Evolutionary conservation across 64 coral and sea anemone genomes (phyloP).

Genomic region (Stichodactyla helianthus): DNA sequence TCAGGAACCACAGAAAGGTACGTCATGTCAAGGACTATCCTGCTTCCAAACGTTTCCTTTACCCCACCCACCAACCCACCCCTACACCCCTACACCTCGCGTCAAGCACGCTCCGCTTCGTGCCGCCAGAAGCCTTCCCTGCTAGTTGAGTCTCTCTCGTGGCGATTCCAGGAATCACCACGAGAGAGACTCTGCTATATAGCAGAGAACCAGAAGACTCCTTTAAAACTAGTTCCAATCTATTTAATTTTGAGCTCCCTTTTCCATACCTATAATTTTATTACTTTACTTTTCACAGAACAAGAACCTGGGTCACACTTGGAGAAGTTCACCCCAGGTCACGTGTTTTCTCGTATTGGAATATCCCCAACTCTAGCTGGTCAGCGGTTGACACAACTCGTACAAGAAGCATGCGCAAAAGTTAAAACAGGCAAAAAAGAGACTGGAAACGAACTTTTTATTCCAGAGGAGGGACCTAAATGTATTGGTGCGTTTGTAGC

Average conservation of each 20-base stretch:
- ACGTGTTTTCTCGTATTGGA: conserved; percentile 89
- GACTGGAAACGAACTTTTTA: conserved; percentile 22
- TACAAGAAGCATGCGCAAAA: conserved; percentile 64
- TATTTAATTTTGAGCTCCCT: too few species aligned
- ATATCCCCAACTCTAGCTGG: conserved; percentile 81
- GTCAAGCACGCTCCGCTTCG: too few species aligned
- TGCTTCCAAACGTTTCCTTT: neutral
- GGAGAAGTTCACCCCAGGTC: conserved; percentile 76
- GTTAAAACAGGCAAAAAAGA: conserved; percentile 9
- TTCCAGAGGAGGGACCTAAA: neutral
- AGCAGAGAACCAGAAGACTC: too few species aligned
- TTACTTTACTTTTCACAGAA: conserved; percentile 5
- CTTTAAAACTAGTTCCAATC: too few species aligned
- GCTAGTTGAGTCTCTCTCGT: too few species aligned
- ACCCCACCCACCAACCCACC: too few species aligned
- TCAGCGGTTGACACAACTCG: conserved; percentile 67
- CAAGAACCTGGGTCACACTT: conserved; percentile 81
- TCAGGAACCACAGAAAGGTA: conserved; percentile 27
- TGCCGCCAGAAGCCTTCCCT: too few species aligned
- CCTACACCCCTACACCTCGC: too few species aligned
- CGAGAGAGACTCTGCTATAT: too few species aligned
- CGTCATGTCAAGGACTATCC: neutral
- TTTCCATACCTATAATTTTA: too few species aligned
- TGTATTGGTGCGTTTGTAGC: conserved; percentile 82
- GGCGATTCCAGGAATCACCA: too few species aligned